Conservation (phyloP, 2,797 vertebrate species). For the Melanotaenia trifasciata region DNA sequence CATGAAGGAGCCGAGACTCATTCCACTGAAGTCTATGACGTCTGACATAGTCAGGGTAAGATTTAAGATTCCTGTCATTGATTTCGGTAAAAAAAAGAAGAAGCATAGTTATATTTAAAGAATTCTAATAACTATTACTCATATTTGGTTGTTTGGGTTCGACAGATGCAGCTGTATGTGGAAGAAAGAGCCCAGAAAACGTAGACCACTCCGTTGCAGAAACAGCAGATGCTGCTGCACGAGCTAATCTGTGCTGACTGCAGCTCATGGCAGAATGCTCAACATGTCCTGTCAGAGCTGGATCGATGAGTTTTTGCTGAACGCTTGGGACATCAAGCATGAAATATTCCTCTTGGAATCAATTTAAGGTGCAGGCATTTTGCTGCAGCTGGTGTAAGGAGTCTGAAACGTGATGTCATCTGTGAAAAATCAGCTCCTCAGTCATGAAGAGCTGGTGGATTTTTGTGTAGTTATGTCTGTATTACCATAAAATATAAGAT, state of each 20-base stretch:
- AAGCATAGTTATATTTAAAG: neutral
- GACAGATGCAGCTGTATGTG: slow-evolving; percentile 97
- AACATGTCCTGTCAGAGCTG: slow-evolving; percentile 6
- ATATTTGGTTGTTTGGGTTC: slow-evolving; percentile 15
- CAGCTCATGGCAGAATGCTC: neutral
- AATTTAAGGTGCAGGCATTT: slow-evolving; percentile 6
- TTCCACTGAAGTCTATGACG: slow-evolving; percentile 97
- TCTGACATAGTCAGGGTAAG: slow-evolving; percentile 95
- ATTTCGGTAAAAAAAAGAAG: no score
- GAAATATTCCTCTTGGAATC: slow-evolving; percentile 1
- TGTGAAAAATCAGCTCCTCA: neutral
- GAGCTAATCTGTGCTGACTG: neutral
- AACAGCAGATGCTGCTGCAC: neutral
- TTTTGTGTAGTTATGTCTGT: neutral
- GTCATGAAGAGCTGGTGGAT: neutral
- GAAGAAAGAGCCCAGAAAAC: slow-evolving; percentile 94
- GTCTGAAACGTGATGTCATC: neutral
- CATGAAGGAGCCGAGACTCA: slow-evolving; percentile 94
- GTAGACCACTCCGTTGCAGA: slow-evolving; percentile 23
- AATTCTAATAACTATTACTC: neutral
- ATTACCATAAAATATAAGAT: neutral
- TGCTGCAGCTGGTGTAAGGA: neutral
- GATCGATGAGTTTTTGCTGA: slow-evolving; percentile 1
- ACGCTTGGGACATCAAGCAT: slow-evolving; percentile 2
- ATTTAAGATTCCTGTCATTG: neutral